Conservation (phyloP, 92 coral and sea anemone species). For the Porites cylindrica region DNA sequence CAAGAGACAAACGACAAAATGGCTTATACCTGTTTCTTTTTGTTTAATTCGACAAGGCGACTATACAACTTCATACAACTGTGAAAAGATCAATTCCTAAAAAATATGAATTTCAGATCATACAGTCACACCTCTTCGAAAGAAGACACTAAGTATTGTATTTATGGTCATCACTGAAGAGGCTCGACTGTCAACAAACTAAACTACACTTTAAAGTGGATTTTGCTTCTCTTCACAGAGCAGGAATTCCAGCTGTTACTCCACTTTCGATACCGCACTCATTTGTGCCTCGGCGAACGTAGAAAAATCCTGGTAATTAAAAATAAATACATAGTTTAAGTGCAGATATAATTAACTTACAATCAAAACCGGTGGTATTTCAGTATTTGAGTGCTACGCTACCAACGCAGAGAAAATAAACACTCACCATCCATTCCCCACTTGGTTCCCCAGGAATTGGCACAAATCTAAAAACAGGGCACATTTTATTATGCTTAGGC, state of each 20-base stretch:
- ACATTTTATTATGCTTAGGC: too few species aligned
- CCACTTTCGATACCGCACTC: slow-evolving; percentile 92
- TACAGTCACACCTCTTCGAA: background rate
- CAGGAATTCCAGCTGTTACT: slow-evolving; percentile 83
- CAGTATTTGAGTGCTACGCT: too few species aligned
- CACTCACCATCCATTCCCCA: slow-evolving; percentile 92
- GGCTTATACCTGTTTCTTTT: too few species aligned
- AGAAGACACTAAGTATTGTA: background rate
- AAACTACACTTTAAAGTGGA: background rate
- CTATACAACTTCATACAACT: background rate
- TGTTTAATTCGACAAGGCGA: background rate
- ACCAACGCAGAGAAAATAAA: background rate
- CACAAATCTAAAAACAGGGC: slow-evolving; percentile 74
- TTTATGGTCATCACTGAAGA: background rate
- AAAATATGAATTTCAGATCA: background rate
- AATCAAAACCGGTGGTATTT: too few species aligned
- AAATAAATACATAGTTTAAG: background rate
- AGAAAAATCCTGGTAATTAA: slow-evolving; percentile 63
- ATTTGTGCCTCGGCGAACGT: slow-evolving; percentile 87
- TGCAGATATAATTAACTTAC: too few species aligned
- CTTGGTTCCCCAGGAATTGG: slow-evolving; percentile 89
- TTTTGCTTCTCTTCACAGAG: slow-evolving; percentile 12
- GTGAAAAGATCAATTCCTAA: too few species aligned
- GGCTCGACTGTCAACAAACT: background rate
- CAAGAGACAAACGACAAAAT: too few species aligned